Percentiles rank a stretch among this genome's conserved stretches.
These are phyloP conservation scores for Platycnemis pennipes DNA, from an alignment of 2,888 invertebrate species.

Conservation along the genomic window DNA sequence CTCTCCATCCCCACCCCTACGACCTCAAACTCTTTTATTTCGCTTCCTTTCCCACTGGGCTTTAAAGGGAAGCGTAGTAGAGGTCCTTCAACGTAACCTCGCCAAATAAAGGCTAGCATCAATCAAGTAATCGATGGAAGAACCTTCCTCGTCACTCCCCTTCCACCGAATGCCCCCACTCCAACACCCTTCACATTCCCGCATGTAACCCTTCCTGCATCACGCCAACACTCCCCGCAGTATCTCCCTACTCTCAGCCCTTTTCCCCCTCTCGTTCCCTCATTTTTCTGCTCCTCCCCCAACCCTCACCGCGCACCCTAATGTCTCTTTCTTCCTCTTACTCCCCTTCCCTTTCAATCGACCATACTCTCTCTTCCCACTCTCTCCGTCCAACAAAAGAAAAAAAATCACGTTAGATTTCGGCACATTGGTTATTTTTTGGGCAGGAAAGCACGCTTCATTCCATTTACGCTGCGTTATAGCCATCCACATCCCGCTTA, in stretches of 20 bases:
- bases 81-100: slow-evolving; percentile 56
- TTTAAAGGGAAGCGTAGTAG: slow-evolving; percentile 40
- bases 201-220: not conserved
- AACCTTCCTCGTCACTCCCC: slow-evolving; percentile 28
- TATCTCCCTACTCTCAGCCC: not conserved
- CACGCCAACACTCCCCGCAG: slow-evolving; percentile 4
- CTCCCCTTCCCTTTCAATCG: not conserved
- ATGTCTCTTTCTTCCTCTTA: not conserved
- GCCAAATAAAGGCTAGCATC: slow-evolving; percentile 58
- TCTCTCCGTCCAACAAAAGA: not conserved
- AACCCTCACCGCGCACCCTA: not conserved
- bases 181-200: not conserved
- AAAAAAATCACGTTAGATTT: no score
- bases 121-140: slow-evolving; percentile 50
- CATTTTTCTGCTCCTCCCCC: not conserved
- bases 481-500: no score
- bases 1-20: no score
- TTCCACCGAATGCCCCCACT: not conserved
- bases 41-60: not conserved
- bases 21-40: no score
- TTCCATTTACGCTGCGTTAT: no score
- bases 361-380: not conserved
- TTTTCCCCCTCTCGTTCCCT: not conserved
- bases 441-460: no score
- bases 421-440: no score